Evolutionary conservation across 2,888 invertebrate species (phyloP).

Genomic region (Helleia helle): DNA sequence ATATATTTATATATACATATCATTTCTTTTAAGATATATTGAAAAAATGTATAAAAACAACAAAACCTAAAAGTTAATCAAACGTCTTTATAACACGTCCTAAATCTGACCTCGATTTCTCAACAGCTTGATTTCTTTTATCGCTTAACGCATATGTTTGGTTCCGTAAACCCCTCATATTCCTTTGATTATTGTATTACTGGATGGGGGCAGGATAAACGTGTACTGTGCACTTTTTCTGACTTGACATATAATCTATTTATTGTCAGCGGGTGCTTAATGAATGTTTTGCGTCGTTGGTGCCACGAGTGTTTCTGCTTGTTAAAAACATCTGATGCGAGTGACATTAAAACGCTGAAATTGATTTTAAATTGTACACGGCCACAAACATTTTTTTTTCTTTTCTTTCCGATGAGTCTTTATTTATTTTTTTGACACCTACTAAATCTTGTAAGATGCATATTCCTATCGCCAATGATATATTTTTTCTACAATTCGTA

Average conservation of each 20-base stretch:
- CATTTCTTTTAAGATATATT: too few relatives aligned
- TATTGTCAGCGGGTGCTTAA: constrained; percentile 57
- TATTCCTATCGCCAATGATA: too few relatives aligned
- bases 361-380: background rate
- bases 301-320: constrained; percentile 48
- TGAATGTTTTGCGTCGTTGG: constrained; percentile 61
- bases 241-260: constrained; percentile 55
- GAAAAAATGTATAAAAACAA: too few relatives aligned
- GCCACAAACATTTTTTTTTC: too few relatives aligned
- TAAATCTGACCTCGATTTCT: constrained; percentile 36
- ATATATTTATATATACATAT: too few relatives aligned
- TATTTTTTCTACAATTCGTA: too few relatives aligned
- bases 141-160: constrained; percentile 62
- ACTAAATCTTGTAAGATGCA: too few relatives aligned
- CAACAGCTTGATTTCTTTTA: constrained; percentile 48
- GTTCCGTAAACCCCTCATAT: constrained; percentile 56
- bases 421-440: too few relatives aligned
- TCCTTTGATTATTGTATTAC: constrained; percentile 70
- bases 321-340: constrained; percentile 36
- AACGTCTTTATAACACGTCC: constrained; percentile 28
- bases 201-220: constrained; percentile 51
- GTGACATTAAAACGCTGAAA: background rate
- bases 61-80: too few relatives aligned
- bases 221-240: constrained; percentile 58
- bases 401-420: too few relatives aligned